These are phyloP conservation scores for Nematopogon swammerdamellus DNA, from an alignment of 2,888 invertebrate species.

Conservation along the genomic window DNA sequence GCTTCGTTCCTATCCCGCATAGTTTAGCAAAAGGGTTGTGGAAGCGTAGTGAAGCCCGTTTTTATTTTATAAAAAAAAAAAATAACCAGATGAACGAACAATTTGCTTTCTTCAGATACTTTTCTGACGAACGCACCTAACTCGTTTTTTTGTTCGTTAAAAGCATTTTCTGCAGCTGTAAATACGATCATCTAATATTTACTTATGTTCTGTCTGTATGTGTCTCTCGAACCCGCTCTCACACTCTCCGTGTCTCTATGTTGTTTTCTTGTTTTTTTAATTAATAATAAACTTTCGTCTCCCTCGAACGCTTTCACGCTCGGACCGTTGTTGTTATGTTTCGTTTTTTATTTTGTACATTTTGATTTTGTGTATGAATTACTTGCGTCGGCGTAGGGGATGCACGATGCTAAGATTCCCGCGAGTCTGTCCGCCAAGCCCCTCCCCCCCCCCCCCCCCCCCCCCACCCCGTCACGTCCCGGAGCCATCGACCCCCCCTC, in stretches of 20 bases:
- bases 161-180: not conserved
- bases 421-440: too few species aligned
- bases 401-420: conserved; percentile 51
- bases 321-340: conserved; percentile 19
- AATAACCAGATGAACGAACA: not conserved
- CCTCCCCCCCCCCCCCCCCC: conserved; percentile 25
- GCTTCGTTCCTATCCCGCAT: not conserved
- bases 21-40: conserved; percentile 5
- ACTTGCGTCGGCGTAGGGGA: conserved; percentile 52
- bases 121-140: too few species aligned
- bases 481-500: too few species aligned
- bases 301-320: conserved; percentile 51
- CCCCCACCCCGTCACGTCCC: not conserved
- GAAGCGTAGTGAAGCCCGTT: not conserved
- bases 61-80: not conserved
- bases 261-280: conserved; percentile 12
- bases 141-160: not conserved
- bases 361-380: conserved; percentile 21
- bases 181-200: too few species aligned
- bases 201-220: not conserved
- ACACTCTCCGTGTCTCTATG: conserved; percentile 6
- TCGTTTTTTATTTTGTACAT: conserved; percentile 9
- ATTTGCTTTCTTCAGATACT: too few species aligned
- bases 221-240: too few species aligned
- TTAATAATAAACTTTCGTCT: conserved; percentile 24